Evolutionary conservation across 2,113 vertebrate species (phyloP).

Genomic region (Suricata suricatta): DNA sequence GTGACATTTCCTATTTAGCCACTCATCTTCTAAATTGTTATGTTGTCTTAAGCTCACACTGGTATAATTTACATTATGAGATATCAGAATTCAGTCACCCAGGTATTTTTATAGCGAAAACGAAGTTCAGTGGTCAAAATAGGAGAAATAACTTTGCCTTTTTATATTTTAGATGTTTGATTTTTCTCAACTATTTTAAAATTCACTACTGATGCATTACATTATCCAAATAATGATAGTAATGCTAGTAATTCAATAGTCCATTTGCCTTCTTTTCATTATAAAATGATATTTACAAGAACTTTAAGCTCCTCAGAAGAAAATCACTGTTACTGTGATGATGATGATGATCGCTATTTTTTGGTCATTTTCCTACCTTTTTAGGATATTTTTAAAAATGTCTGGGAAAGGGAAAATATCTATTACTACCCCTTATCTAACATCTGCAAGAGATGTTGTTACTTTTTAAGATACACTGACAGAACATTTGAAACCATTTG

Average conservation of each 20-base stretch:
- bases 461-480: not conserved
- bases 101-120: constrained; percentile 40
- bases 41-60: constrained; percentile 8
- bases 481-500: not conserved
- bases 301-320: constrained; percentile 35
- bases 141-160: not conserved
- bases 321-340: constrained; percentile 23
- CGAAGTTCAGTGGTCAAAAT: not conserved
- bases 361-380: not conserved
- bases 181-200: constrained; percentile 35
- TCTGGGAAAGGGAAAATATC: not conserved
- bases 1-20: not conserved
- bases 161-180: not conserved
- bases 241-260: not conserved
- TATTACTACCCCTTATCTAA: not conserved
- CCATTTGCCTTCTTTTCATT: constrained; percentile 43
- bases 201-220: not conserved
- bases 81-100: not conserved
- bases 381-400: constrained; percentile 10
- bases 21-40: constrained; percentile 40
- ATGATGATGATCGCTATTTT: not conserved
- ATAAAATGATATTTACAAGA: constrained; percentile 36
- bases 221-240: constrained; percentile 6
- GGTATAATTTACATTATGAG: not conserved
- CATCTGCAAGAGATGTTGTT: not conserved